These are phyloP conservation scores for Agrilus mali DNA, from an alignment of 2,888 invertebrate species.

Conservation along the genomic window DNA sequence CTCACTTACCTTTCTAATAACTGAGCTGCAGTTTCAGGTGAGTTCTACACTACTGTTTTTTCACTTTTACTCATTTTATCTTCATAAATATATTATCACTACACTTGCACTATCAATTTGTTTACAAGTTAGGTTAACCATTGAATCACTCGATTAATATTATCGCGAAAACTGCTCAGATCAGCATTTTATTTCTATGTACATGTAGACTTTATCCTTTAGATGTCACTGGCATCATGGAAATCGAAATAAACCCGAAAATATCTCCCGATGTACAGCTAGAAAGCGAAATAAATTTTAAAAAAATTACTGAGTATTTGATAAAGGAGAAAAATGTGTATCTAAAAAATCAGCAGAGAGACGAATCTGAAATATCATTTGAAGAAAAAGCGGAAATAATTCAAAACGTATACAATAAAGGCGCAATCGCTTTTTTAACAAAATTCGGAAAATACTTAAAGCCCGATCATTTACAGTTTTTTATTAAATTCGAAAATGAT, in stretches of 20 bases:
- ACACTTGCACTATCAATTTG: too few species aligned
- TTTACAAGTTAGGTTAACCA: too few species aligned
- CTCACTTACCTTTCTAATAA: too few species aligned
- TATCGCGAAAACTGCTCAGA: too few species aligned
- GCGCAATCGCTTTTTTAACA: constrained; percentile 56
- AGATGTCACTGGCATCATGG: constrained; percentile 9
- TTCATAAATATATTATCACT: too few species aligned
- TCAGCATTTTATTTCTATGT: too few species aligned
- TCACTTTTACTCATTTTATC: too few species aligned
- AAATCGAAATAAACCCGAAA: constrained; percentile 8
- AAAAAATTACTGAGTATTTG: constrained; percentile 45
- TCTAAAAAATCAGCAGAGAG: constrained; percentile 73
- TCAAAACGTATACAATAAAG: constrained; percentile 46
- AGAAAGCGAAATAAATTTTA: constrained; percentile 14
- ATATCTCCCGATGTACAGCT: neutral
- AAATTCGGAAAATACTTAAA: constrained; percentile 65
- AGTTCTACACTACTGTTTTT: too few species aligned
- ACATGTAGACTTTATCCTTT: neutral
- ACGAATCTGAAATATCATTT: constrained; percentile 58
- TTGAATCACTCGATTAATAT: too few species aligned
- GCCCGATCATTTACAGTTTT: constrained; percentile 55
- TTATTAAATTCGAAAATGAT: constrained; percentile 35
- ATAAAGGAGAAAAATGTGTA: constrained; percentile 47
- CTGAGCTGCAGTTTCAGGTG: too few species aligned
- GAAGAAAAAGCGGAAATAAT: constrained; percentile 61